Base-by-base conservation (phyloP, 2,888 invertebrate genomes). In the Eupithecia exiguata region DNA sequence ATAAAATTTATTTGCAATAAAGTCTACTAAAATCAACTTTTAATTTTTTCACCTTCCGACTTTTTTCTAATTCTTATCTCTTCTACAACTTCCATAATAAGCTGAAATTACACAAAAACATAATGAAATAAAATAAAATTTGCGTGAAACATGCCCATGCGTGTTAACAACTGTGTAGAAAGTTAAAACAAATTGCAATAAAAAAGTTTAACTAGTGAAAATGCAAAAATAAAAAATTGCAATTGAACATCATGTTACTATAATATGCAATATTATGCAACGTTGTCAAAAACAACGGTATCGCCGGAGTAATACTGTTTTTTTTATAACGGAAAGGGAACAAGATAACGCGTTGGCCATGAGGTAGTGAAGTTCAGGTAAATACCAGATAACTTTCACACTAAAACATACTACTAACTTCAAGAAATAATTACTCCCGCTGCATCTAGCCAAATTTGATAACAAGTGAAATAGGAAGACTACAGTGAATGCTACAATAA, bases 11-110 rank as follows among this genome's bases (percentile, higher is more conserved):
- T 16, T 2, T 43, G 25, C 21, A 66, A 40, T 25, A 5, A 66
- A 25, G 6, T 21, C 14, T 21, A 61, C 3, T 62, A n/a, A 43
- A 70, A 72, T 92, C 88, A 92, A 86, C 90, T 91, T 86, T 88
- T 88, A 46, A 83, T 84, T 78, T 89, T 81, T 82, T 92, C 91
- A 88, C 89, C 90, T 84, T 93, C 91, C 84, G 92, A 91, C 87
- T 92, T 94, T 84, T 93, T 93, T 88, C 93, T 91, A 91, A 94
- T 92, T 91, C 94, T 89, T 92, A 94, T 94, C 84, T 94, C 94
- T 92, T 94, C 94, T 80, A 94, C 93, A 88, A 94, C 93, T 89
- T 94, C 94, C 94, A 94, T 94, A 81, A 94, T 94, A 79, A 93
- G 93, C 94, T 94, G 94, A 92, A 94, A 93, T 89, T 78, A 87